Conservation (phyloP, 2,113 vertebrate genomes). For the Psammodynastes pulverulentus region DNA sequence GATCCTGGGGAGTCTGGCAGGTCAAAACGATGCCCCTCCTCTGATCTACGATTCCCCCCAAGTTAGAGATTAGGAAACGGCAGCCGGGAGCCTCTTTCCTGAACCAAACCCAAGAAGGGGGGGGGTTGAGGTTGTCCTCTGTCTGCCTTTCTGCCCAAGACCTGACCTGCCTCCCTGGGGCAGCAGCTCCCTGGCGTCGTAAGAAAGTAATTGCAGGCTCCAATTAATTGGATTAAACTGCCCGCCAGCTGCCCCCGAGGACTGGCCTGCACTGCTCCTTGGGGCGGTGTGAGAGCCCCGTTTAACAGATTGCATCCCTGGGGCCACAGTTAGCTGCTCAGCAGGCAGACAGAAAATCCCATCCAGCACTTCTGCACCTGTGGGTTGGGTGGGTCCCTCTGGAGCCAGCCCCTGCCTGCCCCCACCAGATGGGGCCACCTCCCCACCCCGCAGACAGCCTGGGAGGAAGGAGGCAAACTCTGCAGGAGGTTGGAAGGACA, state of each 20-base stretch:
- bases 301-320: not conserved
- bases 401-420: not conserved
- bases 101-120: too few relatives aligned
- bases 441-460: not conserved
- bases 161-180: not conserved
- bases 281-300: not conserved
- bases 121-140: not conserved
- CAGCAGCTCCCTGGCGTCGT: not conserved
- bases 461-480: not conserved
- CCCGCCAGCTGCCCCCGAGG: not conserved
- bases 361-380: not conserved
- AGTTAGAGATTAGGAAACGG: not conserved
- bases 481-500: not conserved
- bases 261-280: not conserved
- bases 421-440: not conserved
- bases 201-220: not conserved
- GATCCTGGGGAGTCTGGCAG: not conserved
- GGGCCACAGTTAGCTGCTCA: not conserved
- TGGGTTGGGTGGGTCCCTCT: not conserved
- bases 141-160: not conserved
- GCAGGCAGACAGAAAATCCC: not conserved
- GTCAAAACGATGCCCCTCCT: not conserved
- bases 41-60: not conserved
- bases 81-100: too few relatives aligned
- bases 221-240: conserved; percentile 8